phyloP scores from a whole-genome alignment of 2,797 vertebrate species.

The Eulemur mongoz region DNA sequence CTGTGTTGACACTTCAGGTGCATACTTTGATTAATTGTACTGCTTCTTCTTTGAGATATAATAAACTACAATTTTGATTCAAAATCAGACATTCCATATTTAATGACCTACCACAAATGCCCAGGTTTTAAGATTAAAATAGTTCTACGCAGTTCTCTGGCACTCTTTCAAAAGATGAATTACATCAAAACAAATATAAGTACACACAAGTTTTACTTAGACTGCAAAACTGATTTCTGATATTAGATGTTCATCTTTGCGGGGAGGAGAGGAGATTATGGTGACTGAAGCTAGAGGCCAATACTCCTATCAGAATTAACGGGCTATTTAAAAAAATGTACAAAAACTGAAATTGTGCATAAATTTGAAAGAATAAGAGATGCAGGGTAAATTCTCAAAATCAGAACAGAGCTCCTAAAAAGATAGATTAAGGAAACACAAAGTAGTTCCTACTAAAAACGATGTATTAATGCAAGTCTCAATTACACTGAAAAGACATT shows the following conservation, averaged over 20 bases:
- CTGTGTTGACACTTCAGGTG: no score
- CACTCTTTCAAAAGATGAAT: slow-evolving; percentile 10
- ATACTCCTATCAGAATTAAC: slow-evolving; percentile 7
- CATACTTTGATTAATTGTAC: no score
- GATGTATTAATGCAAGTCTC: background rate
- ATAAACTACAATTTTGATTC: no score
- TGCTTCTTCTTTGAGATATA: no score
- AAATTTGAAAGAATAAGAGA: slow-evolving; percentile 2
- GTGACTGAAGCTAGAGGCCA: background rate
- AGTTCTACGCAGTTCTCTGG: slow-evolving; percentile 7
- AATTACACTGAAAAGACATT: background rate
- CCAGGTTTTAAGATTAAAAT: slow-evolving; percentile 24
- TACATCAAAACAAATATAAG: slow-evolving; percentile 43
- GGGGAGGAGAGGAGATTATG: background rate
- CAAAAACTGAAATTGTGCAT: background rate
- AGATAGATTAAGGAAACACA: background rate
- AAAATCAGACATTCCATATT: no score
- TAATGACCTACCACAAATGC: background rate
- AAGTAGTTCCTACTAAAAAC: background rate
- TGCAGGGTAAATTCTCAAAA: slow-evolving; percentile 28
- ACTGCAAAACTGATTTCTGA: slow-evolving; percentile 37
- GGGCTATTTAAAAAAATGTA: background rate
- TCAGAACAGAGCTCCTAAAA: background rate
- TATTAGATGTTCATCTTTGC: background rate
- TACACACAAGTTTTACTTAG: slow-evolving; percentile 13